phyloP scores from a whole-genome alignment of 2,797 vertebrate genomes.

The Sternarchorhynchus goeldii region DNA sequence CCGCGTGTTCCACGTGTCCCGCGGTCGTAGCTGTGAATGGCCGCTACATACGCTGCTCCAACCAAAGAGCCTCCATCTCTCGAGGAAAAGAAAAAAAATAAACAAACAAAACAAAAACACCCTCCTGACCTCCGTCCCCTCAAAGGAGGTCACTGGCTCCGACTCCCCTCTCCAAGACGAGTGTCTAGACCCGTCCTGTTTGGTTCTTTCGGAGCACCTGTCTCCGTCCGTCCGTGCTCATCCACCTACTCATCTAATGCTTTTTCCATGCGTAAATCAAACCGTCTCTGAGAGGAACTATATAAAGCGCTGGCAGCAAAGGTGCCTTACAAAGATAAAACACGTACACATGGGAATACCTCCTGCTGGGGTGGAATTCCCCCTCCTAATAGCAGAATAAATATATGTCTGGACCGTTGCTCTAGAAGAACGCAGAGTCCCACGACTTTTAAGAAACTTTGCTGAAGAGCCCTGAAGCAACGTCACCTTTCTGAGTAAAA shows the following conservation, averaged over 20 bases:
- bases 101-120: not conserved
- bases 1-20: not conserved
- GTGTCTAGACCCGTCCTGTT: not conserved
- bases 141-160: constrained; percentile 20
- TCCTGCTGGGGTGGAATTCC: constrained; percentile 43
- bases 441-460: constrained; percentile 16
- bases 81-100: constrained; percentile 10
- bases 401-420: constrained; percentile 21
- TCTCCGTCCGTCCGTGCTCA: constrained; percentile 52
- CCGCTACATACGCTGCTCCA: not conserved
- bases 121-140: constrained; percentile 22
- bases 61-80: constrained; percentile 1
- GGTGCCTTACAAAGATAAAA: constrained; percentile 47
- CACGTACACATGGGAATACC: constrained; percentile 45
- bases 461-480: not conserved
- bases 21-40: not conserved
- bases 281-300: constrained; percentile 60
- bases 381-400: constrained; percentile 7
- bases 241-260: constrained; percentile 50
- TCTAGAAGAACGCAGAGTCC: constrained; percentile 6
- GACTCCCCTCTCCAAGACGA: constrained; percentile 1
- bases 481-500: not conserved
- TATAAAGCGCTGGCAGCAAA: constrained; percentile 60
- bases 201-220: constrained; percentile 61
- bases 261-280: constrained; percentile 67